Base-by-base conservation (phyloP, 2,113 vertebrate genomes). In the Aldabrachelys gigantea region DNA sequence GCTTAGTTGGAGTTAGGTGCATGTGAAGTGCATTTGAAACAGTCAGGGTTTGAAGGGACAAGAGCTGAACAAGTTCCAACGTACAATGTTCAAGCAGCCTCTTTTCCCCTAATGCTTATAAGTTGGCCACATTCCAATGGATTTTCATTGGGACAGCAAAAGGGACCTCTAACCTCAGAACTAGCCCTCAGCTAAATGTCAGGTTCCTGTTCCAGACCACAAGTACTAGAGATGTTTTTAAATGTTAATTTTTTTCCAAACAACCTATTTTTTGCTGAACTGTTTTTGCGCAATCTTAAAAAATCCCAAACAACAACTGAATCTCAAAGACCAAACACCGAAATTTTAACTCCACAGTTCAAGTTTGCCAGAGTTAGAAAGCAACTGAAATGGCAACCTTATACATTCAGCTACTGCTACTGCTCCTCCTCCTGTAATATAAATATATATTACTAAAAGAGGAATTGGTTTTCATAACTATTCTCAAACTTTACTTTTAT, bases 401-500 rank as follows among this genome's bases (percentile, higher is more conserved):
- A 44, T 35, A 72, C 56, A 50, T 19, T 81, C 35, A 3, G 8
- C 2, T 79, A 52, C 1, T 3, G 5, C 2, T 79, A 52, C 1
- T 72, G 13, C 5, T 84, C 22, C 57, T 95, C 49, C 79, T 87
- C 50, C 41, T 81, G 14, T 22, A 76, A 54, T 25, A 24, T 69
- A 84, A 49, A n/a, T 44, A 12, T 19, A 5, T 19, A 52, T 35
- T 29, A 12, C 31, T 84, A 80, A 85, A 86, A 81, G 62, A 62
- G 49, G 2, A 13, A 44, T 31, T 3, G 29, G 10, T 87, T 80
- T 82, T 56, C 62, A 25, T 44, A 87, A n/a, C 4, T 41, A 21
- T 87, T 86, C 81, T 87, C 78, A 87, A 88, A 85, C 27, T 65
- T 69, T 11, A 87, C 82, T 93, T 96, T 88, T 85, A 19, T 89